Evolutionary conservation across 2,888 invertebrate species (phyloP), one percentile per base, ranked within the genome.

Genomic region (Periphyllus acericola): DNA sequence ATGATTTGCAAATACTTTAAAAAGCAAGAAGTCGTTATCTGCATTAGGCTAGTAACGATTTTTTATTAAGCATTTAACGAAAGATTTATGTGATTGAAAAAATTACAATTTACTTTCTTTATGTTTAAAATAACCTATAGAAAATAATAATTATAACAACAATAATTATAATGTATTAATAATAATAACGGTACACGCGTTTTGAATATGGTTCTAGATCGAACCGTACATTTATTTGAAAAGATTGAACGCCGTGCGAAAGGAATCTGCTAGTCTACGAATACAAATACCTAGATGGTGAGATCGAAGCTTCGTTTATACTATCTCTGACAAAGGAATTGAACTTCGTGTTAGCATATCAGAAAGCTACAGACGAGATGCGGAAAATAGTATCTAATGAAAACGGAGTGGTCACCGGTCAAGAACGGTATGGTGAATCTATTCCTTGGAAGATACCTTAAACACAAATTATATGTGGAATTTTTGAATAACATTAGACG

Each of bases 301-400:
- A 9, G 29, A n/a, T 66, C 66, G 66, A 66, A n/a, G 66, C 68
- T 11, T n/a, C 14, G 68, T 68, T 55, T 78, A n/a, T n/a, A 32
- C 32, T 34, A 78, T 78, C 25, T 52, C 25, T 6, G 8, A 78
- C 55, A 78, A 78, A 78, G n/a, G 78, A 78, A 34, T 32, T 55
- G 19, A 78, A 78, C 55, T 46, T 6, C 32, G 29, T 52, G 55
- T 78, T 78, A 78, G 52, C 29, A 78, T 52, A 9, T 55, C 34
- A 78, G n/a, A 32, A 55, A 78, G 21, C 78, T 78, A 29, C 29
- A 29, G n/a, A 32, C 32, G 32, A n/a, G 5, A 29, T 3, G 21
- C 1, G 32, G 14, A 1, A 68, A 68, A 68, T 32, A 68, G 11
- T 9, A 0, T n/a, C n/a, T 66, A n/a, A n/a, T 66, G 66, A 66